These are phyloP conservation scores for Cyprinus carpio DNA, from an alignment of 2,113 vertebrate species.

Conservation along the genomic window DNA sequence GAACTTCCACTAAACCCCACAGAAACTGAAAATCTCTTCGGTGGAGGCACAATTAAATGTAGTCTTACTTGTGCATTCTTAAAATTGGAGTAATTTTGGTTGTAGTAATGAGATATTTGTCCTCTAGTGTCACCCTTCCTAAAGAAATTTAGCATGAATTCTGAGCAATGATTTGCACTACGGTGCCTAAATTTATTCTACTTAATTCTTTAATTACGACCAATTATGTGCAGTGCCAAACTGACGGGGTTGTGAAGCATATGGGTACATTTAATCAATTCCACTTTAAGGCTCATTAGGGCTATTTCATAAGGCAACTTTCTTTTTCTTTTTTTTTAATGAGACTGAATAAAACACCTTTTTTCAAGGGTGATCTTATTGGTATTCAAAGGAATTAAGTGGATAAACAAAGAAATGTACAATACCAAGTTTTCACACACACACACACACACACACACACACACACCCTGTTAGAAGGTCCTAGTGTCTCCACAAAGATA, in stretches of 20 bases:
- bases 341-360: background rate
- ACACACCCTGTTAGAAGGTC: no score
- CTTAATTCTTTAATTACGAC: slow-evolving; percentile 4
- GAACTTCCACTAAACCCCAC: background rate
- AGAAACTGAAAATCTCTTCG: background rate
- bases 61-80: background rate
- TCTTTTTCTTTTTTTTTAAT: background rate
- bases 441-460: no score
- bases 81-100: background rate
- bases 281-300: slow-evolving; percentile 25
- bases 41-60: background rate
- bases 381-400: background rate
- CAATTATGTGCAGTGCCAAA: slow-evolving; percentile 12
- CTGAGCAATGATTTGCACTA: slow-evolving; percentile 12
- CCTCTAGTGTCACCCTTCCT: background rate
- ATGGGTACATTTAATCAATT: slow-evolving; percentile 24
- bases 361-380: background rate
- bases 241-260: background rate
- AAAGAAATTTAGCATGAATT: background rate
- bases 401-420: background rate
- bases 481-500: no score
- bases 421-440: background rate
- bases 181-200: background rate
- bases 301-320: background rate
- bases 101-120: background rate